These are phyloP conservation scores for Labroides dimidiatus DNA, from an alignment of 2,797 vertebrate species.

Conservation along the genomic window DNA sequence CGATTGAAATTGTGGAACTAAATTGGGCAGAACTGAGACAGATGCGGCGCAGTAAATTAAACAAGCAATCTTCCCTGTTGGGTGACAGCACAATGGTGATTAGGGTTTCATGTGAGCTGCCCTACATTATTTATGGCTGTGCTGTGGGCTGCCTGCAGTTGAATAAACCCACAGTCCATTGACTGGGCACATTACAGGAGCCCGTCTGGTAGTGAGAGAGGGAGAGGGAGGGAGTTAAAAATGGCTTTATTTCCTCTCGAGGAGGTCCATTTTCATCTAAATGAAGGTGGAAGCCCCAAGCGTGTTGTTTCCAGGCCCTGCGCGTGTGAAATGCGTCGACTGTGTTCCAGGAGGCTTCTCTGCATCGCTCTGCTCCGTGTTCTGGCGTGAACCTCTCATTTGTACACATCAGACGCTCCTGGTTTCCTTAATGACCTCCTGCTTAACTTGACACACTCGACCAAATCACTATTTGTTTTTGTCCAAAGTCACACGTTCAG, in stretches of 20 bases:
- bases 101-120: constrained; percentile 82
- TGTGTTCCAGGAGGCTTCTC: constrained; percentile 65
- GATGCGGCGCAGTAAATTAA: constrained; percentile 86
- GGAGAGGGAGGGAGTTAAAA: constrained; percentile 71
- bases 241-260: constrained; percentile 81
- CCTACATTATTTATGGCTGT: constrained; percentile 84
- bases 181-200: constrained; percentile 82
- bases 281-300: constrained; percentile 80
- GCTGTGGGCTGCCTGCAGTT: constrained; percentile 80
- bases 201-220: constrained; percentile 53
- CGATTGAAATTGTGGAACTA: constrained; percentile 77
- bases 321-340: constrained; percentile 77
- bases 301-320: constrained; percentile 74
- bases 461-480: constrained; percentile 16
- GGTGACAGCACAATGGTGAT: constrained; percentile 85
- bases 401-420: constrained; percentile 50
- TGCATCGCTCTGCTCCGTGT: constrained; percentile 53
- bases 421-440: constrained; percentile 49
- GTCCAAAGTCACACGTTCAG: neutral
- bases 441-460: constrained; percentile 23
- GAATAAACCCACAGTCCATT: constrained; percentile 86
- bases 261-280: constrained; percentile 83
- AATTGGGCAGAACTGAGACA: constrained; percentile 86
- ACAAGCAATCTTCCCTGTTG: constrained; percentile 83
- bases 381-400: constrained; percentile 61